Base-by-base conservation (phyloP, 2,888 invertebrate genomes). In the Eristalis pertinax region DNA sequence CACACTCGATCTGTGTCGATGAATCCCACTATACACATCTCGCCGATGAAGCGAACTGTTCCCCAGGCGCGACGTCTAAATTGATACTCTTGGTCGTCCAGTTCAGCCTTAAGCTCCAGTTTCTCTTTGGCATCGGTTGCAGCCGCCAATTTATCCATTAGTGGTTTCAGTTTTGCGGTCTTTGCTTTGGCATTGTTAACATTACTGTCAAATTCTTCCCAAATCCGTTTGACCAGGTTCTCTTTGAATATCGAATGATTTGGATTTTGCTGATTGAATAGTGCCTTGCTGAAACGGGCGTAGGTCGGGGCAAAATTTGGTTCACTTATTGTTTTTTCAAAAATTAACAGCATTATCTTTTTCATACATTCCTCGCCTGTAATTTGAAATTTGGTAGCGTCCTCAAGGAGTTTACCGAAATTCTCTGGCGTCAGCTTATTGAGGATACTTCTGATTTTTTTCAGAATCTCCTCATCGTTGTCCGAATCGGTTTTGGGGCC, bases 1-100 rank as follows among this genome's bases (percentile, higher is more conserved):
- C 91, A 89, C 2, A 92, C 92, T 19, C 91, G 91, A 65, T 92
- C 91, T 35, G 89, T 90, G 24, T 90, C 90, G 38, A 92, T 84
- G 22, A 92, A 90, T 50, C 91, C 91, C 19, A 92, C 82, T 84
- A 92, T 92, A 35, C 90, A 92, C 73, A 92, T 91, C 89, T 92
- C 92, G 1, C 92, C 92, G 69, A 92, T 92, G 41, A 92, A 92
- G 15, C 92, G 92, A 0, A 92, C 92, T 0, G 92, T 92, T 5
- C 92, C 92, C 92, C 92, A 92, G 62, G 92, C 92, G 4, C 92
- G 92, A 1, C 92, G 91, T 4, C 92, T 89, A 70, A 92, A 92
- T 50, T 92, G 92, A 89, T 92, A 92, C 41, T 92, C 92, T 10
- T 92, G 89, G 26, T 92, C 92, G 62, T 92, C 92, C 63, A 92